Conservation (phyloP, 2,113 vertebrate genomes). For the Bos javanicus region DNA sequence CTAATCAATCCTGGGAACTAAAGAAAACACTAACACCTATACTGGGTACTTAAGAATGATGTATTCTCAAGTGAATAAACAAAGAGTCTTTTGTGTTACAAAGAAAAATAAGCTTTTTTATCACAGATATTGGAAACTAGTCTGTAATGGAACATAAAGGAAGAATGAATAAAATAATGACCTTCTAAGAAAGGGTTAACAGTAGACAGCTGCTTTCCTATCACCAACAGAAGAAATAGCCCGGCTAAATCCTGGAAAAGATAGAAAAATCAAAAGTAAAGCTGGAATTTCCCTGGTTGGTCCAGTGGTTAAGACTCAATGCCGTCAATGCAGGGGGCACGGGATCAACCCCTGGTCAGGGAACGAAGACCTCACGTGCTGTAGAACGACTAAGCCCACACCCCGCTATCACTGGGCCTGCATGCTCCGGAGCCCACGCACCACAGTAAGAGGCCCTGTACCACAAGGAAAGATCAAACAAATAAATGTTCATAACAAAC, state of each 20-base stretch:
- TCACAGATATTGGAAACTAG: not conserved
- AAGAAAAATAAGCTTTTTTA: not conserved
- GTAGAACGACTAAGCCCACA: not conserved
- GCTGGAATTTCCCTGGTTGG: not conserved
- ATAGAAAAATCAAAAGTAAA: not conserved
- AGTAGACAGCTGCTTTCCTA: not conserved
- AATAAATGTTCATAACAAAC: not conserved
- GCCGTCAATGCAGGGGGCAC: not conserved
- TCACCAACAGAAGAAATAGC: not conserved
- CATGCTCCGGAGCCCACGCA: not conserved
- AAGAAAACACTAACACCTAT: not conserved
- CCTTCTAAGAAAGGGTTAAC: not conserved
- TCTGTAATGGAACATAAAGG: not conserved
- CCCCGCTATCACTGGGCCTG: not conserved
- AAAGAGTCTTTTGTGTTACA: not conserved
- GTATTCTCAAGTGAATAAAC: not conserved
- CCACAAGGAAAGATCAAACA: not conserved
- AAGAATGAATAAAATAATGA: not conserved
- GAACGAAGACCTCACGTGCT: not conserved
- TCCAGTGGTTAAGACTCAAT: not conserved
- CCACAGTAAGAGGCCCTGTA: not conserved
- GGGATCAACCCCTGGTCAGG: not conserved
- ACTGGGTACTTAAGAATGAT: not conserved
- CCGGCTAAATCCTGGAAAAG: not conserved
- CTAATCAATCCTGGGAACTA: not conserved